Percentiles rank a stretch among this genome's conserved stretches.
phyloP scores from a whole-genome alignment of 1,140 invertebrate genomes.

The Hylyphantes graminicola region DNA sequence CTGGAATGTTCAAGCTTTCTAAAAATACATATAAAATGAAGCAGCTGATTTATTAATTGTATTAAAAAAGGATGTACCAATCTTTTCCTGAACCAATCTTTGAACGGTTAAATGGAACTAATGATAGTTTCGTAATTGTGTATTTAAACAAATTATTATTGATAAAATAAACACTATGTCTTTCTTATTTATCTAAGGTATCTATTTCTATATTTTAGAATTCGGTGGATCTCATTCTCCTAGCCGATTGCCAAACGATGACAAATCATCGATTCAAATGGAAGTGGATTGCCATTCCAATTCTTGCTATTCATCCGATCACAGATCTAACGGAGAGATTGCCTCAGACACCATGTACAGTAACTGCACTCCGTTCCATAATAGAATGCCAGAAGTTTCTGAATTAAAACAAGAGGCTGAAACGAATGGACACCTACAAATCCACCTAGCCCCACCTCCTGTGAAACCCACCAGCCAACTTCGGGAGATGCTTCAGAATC shows the following conservation, averaged over 20 bases:
- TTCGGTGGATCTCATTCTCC: no score
- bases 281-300: constrained; percentile 48
- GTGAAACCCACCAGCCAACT: constrained; percentile 61
- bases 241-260: background rate
- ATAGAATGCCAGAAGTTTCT: background rate
- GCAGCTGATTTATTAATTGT: no score
- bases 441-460: background rate
- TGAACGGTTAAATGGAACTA: no score
- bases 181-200: no score
- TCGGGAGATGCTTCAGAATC: constrained; percentile 63
- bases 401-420: constrained; percentile 45
- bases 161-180: no score
- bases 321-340: background rate
- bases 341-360: background rate
- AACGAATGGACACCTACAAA: background rate
- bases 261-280: constrained; percentile 40
- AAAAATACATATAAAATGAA: no score
- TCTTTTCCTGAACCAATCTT: no score
- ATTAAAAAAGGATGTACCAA: no score
- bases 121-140: no score
- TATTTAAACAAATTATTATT: no score
- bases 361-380: background rate
- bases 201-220: no score
- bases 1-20: no score
- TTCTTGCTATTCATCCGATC: constrained; percentile 14